Evolutionary conservation across 2,113 vertebrate species (phyloP), one percentile per base, ranked within the genome.

Genomic region (Calonectris borealis): DNA sequence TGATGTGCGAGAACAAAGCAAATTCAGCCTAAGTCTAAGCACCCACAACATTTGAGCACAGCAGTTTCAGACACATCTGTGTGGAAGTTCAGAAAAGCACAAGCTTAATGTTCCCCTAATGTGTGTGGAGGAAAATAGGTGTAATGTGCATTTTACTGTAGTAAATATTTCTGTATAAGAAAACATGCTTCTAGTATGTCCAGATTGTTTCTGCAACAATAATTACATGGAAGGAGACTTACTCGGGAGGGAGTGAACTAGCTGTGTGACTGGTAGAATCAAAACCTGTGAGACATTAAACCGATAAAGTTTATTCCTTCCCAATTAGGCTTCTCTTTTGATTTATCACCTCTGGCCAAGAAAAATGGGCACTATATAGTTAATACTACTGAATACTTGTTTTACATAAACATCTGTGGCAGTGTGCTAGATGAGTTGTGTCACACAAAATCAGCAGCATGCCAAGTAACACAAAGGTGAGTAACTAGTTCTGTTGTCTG

Each of bases 321-420:
- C 81, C 2, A 0, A 9, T 60, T 71, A 99, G 99, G 99, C 1
- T 98, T 99, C 96, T 99, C 98, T 27, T 99, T 99, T 86, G 98
- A 99, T 95, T 96, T 99, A 85, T 98, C 98, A 12, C 98, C 98
- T 11, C 98, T 99, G 93, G 96, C 88, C 48, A 99, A 99, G 97
- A 91, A 96, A 36, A 91, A 65, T 1, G 97, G 82, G 10, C 87
- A 40, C 79, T 99, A 99, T 86, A 86, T 97, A 83, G 79, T 99
- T 49, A 97, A 91, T 42, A 96, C 95, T 5, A 77, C 10, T 8
- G 86, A 92, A 29, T 99, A 99, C 24, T 83, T 95, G 20, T 99
- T 99, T 86, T 98, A 98, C 62, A 97, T 99, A 94, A 99, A 98
- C 4, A 89, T 99, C 12, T 99, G 99, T 55, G 99, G 98, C 9